These are phyloP conservation scores for Drosophila recens DNA, from an alignment of 2,888 invertebrate species.

Conservation along the genomic window DNA sequence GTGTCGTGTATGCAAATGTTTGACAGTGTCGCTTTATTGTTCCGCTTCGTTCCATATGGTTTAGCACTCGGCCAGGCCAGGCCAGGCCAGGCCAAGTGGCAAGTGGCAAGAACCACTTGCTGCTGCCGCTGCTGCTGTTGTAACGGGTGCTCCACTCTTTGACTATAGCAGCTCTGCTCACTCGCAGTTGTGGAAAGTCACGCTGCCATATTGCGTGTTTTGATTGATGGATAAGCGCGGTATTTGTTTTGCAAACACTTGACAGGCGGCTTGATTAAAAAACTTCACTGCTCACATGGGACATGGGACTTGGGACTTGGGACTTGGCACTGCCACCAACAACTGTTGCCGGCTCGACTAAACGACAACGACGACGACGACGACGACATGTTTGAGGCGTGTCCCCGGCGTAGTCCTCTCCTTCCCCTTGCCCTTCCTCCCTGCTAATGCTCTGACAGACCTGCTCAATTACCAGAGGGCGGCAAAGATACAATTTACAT, in stretches of 20 bases:
- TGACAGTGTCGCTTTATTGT: conserved; percentile 79
- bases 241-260: conserved; percentile 81
- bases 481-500: conserved; percentile 68
- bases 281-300: conserved; percentile 85
- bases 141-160: conserved; percentile 8
- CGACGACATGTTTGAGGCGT: conserved; percentile 79
- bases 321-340: conserved; percentile 33
- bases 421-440: not conserved
- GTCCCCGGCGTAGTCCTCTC: conserved; percentile 47
- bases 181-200: conserved; percentile 55
- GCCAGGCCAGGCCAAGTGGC: conserved; percentile 38
- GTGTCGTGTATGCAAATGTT: conserved; percentile 77
- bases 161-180: not conserved
- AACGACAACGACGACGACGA: conserved; percentile 31
- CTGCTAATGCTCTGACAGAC: conserved; percentile 24
- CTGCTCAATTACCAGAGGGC: conserved; percentile 71
- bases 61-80: conserved; percentile 49
- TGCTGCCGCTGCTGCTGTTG: conserved; percentile 29
- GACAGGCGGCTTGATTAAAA: conserved; percentile 85
- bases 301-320: conserved; percentile 70
- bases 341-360: conserved; percentile 5
- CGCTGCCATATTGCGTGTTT: conserved; percentile 54
- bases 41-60: conserved; percentile 76
- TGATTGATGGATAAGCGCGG: conserved; percentile 81
- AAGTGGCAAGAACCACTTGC: conserved; percentile 69